Evolutionary conservation across 2,113 vertebrate species (phyloP), one percentile per base, ranked within the genome.

Genomic region (Sylvietta virens): DNA sequence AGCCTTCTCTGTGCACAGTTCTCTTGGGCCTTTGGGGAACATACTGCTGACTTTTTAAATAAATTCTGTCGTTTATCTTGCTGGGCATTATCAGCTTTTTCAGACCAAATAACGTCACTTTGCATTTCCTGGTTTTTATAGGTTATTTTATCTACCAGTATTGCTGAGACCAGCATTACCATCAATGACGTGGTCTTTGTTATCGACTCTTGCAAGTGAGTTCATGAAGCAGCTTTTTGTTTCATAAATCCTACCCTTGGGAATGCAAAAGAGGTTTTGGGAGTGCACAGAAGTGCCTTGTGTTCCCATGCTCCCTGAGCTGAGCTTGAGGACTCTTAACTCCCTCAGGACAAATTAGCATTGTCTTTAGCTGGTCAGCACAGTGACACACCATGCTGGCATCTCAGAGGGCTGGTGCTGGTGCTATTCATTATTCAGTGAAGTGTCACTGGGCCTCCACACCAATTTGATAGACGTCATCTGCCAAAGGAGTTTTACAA

Each of bases 201-300:
- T 94, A 98, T 99, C 71, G 99, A 99, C 96, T 99, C 99, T n/a
- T 99, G 99, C 99, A 99, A 99, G 99, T 99, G 97, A 98, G 99
- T 98, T 83, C 62, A 56, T 90, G 57, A 94, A 91, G 47, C 47
- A 94, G 37, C 58, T 87, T 82, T 86, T 90, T 91, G 62, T 85
- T 77, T 92, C 65, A 24, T 33, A 84, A 47, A 72, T 57, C 83
- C 26, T 70, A 2, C 47, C 62, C 81, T 86, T 80, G 74, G 62
- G 62, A 92, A 86, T 92, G 66, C 62, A 56, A 1, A 65, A 61
- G 69, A 19, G 24, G 16, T 64, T 87, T 89, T 86, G 21, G 42
- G 39, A 47, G 31, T 3, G 3, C 54, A 82, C 50, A 86, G 40
- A 76, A 58, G 78, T 82, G 65, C 65, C 42, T 82, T 88, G 83